phyloP scores from a whole-genome alignment of 2,888 invertebrate genomes.

The Parnassius apollo region DNA sequence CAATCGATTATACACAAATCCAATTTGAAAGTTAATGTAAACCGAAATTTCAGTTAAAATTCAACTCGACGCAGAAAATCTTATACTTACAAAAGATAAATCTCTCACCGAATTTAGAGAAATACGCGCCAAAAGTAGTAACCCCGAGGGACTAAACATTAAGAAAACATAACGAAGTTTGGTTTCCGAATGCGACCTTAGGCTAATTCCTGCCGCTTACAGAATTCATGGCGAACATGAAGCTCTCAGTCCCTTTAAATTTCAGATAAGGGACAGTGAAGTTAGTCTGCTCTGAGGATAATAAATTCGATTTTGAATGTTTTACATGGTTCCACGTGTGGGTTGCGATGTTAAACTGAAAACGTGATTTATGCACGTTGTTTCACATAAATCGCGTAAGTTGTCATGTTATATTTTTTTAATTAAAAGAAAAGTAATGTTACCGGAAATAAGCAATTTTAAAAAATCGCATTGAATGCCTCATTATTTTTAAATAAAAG shows the following conservation, averaged over 20 bases:
- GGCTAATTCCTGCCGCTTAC: slow-evolving; percentile 25
- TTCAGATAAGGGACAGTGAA: slow-evolving; percentile 24
- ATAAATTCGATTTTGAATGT: slow-evolving; percentile 26
- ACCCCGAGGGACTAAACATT: slow-evolving; percentile 19
- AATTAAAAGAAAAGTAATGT: too few relatives aligned
- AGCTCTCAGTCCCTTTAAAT: slow-evolving; percentile 23
- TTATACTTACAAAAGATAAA: slow-evolving; percentile 12
- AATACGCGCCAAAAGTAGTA: slow-evolving; percentile 14
- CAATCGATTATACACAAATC: too few relatives aligned
- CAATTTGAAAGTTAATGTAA: neutral
- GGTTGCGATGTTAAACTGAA: slow-evolving; percentile 5
- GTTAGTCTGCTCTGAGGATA: slow-evolving; percentile 21
- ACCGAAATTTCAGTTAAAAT: neutral
- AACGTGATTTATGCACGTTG: too few relatives aligned
- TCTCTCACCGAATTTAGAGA: slow-evolving; percentile 20
- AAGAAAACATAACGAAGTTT: slow-evolving; percentile 29
- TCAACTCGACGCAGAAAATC: slow-evolving; percentile 13
- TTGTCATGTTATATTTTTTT: too few relatives aligned
- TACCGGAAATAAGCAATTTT: too few relatives aligned
- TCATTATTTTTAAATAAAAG: too few relatives aligned
- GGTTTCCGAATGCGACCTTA: slow-evolving; percentile 26
- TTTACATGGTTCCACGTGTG: slow-evolving; percentile 16
- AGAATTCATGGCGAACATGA: slow-evolving; percentile 22
- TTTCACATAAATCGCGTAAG: too few relatives aligned
- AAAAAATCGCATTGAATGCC: too few relatives aligned